Base-by-base conservation (phyloP, 2,113 vertebrate species). In the Thunnus thynnus region DNA sequence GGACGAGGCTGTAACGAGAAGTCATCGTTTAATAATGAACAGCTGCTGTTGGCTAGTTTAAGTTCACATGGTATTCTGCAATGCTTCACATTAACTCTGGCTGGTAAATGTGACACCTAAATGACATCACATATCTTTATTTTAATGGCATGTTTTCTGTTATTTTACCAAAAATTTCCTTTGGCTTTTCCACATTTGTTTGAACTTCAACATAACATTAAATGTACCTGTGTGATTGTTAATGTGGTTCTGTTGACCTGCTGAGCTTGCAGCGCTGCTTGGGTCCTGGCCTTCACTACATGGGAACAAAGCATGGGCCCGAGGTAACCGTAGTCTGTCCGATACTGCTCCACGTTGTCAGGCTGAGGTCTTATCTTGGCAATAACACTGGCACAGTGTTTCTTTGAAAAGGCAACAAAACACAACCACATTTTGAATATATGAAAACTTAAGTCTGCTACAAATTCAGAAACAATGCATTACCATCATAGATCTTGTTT, bases 181-280 rank as follows among this genome's bases (percentile, higher is more conserved):
- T 22, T 9, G 30, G 7, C 4, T 9, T 22, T 32, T 48, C 41
- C 47, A 55, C 2, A 5, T 17, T n/a, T 0, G n/a, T 72, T 55
- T 52, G 7, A 7, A 27, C 7, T 52, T 41, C 1, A 47, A 4
- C 1, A 8, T 30, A 16, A 52, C 18, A 47, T 30, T 10, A 25
- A 44, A 47, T 20, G 22, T 78, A 97, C 97, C 96, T 98, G 97
- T 7, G 97, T 98, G 94, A 98, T 97, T 88, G 97, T 98, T 73
- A 98, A 94, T 2, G 97, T 98, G 85, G 97, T 97, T 83, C 97
- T 95, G 93, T 98, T 98, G 86, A 98, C 97, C 80, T 97, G 97
- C 78, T 97, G 97, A 32, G 96, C 97, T 87, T 98, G 97, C 82
- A 97, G 80, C 3, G 96, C 96, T 0, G 97, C 97, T 92, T 98